These are phyloP conservation scores for Pristiophorus japonicus DNA, from an alignment of 2,113 vertebrate species.

Conservation along the genomic window DNA sequence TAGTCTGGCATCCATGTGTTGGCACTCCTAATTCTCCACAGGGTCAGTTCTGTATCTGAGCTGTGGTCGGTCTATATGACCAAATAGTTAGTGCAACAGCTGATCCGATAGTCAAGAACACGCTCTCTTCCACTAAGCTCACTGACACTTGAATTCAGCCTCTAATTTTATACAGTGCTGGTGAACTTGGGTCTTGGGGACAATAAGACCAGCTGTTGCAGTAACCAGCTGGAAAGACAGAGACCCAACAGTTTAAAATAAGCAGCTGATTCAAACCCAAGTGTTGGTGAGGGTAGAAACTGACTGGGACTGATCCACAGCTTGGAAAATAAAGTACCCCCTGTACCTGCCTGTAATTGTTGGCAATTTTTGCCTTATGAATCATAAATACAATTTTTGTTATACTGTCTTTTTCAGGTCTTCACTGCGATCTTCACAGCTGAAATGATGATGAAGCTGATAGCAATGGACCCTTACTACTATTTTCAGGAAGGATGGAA, in stretches of 20 bases:
- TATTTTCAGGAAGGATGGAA: constrained; percentile 99
- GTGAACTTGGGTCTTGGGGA: not conserved
- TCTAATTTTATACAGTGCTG: not conserved
- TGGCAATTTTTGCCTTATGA: not conserved
- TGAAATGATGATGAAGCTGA: constrained; percentile 94
- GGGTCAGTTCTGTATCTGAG: no score
- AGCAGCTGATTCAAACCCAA: not conserved
- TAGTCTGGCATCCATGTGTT: no score
- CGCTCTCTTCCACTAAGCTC: no score
- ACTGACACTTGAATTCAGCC: not conserved
- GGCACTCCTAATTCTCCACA: no score
- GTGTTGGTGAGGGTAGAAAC: not conserved
- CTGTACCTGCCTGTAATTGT: not conserved
- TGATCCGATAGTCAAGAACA: no score
- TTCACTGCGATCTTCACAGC: constrained; percentile 97
- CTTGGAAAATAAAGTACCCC: not conserved
- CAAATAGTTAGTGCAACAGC: no score
- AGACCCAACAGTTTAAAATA: not conserved
- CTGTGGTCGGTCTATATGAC: no score
- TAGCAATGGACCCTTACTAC: constrained; percentile 98
- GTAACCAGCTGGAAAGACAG: not conserved
- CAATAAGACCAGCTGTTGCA: not conserved
- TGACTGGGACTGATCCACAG: not conserved
- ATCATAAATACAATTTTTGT: not conserved
- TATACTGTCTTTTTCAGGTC: constrained; percentile 59